Base-by-base conservation (phyloP, 2,888 invertebrate genomes). In the Pachliopta kotzebuea region DNA sequence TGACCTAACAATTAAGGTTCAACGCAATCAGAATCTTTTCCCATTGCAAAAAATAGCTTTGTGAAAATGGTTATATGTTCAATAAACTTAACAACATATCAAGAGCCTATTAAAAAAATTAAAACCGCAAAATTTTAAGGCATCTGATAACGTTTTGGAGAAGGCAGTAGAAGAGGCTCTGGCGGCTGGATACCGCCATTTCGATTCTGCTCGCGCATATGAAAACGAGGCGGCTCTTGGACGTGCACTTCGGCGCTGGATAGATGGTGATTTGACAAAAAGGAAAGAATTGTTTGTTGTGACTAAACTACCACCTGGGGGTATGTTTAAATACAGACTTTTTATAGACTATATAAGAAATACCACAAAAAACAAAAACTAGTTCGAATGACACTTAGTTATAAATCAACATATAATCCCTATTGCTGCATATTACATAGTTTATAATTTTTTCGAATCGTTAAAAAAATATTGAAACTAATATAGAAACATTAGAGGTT, bases 211-310 rank as follows among this genome's bases (percentile, higher is more conserved):
- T 0, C 92, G 94, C 8, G 95, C 93, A 8, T 97, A 97, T 76
- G 91, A 94, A 70, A 97, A 97, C 76, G 97, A 97, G 78, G 91
- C 92, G 3, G 93, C 93, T 0, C 93, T 97, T 70, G 97, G 97
- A 0, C 93, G 93, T 53, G 95, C 95, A 0, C 86, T 97, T 0
- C 93, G 94, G 69, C 93, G 93, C 66, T 96, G 96, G 95, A 83
- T 97, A 45, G 93, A 93, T 56, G 92, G 92, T 7, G 94, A 95
- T 62, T 94, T 94, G 76, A 76, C 94, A 1, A 94, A 92, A 73
- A 93, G 97, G 70, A 95, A 96, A 72, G 96, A 98, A 57, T 84
- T 98, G 0, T 98, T 96, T 79, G 92, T 98, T 57, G 95, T 95
- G n/a, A 96, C 97, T 14, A 98, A 98, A 86, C 92, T 97, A 71